Evolutionary conservation across 2,113 vertebrate species (phyloP).

Genomic region (Triplophysa dalaica): DNA sequence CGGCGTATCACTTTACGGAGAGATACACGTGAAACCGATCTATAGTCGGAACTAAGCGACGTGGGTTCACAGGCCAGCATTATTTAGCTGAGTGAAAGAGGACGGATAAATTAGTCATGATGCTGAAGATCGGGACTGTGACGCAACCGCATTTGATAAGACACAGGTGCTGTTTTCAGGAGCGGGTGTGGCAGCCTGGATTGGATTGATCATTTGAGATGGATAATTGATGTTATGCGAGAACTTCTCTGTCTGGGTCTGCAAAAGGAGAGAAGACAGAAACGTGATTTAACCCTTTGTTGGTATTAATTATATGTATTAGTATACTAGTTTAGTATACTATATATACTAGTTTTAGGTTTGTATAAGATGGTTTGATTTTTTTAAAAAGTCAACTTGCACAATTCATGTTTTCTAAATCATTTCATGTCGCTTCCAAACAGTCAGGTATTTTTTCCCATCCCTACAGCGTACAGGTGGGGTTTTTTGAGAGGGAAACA

Average conservation of each 20-base stretch:
- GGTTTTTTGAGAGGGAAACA: background rate
- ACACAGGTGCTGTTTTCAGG: slow-evolving; percentile 6
- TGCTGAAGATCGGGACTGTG: slow-evolving; percentile 16
- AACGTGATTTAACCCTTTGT: background rate
- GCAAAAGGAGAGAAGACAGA: background rate
- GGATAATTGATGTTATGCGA: background rate
- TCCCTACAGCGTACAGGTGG: background rate
- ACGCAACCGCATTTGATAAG: slow-evolving; percentile 21
- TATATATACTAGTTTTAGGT: too few species aligned
- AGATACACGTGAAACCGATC: slow-evolving; percentile 31
- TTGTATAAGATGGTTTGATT: too few species aligned
- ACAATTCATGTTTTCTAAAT: too few species aligned
- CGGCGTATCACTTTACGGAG: slow-evolving; percentile 23
- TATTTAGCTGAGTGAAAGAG: slow-evolving; percentile 44
- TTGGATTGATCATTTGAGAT: slow-evolving; percentile 16
- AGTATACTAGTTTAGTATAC: too few species aligned
- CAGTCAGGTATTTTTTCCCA: background rate
- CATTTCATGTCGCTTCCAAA: too few species aligned
- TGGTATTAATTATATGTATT: too few species aligned
- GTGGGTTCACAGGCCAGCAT: slow-evolving; percentile 35
- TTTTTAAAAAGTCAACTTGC: too few species aligned
- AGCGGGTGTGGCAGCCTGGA: background rate
- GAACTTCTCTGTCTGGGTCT: background rate
- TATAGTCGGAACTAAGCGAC: slow-evolving; percentile 16
- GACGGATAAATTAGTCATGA: slow-evolving; percentile 45